phyloP scores from a whole-genome alignment of 2,888 invertebrate species.

The Pilophorus perplexus region DNA sequence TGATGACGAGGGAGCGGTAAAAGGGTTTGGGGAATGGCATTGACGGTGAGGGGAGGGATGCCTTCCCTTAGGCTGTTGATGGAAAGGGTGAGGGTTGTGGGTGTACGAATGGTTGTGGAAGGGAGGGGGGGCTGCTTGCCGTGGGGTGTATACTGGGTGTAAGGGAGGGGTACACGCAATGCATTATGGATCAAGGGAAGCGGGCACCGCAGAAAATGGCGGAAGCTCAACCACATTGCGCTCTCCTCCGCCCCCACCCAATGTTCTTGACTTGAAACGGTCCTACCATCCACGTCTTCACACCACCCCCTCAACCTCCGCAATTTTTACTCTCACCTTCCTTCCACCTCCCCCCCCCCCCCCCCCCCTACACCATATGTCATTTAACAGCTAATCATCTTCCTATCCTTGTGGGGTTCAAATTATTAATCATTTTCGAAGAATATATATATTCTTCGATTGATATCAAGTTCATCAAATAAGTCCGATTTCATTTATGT shows the following conservation, averaged over 20 bases:
- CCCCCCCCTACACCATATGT: too few relatives aligned
- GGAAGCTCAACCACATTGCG: conserved; percentile 37
- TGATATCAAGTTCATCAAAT: too few relatives aligned
- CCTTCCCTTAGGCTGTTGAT: not conserved
- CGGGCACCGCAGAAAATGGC: conserved; percentile 39
- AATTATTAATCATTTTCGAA: too few relatives aligned
- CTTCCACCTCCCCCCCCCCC: conserved; percentile 23
- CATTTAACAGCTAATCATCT: too few relatives aligned
- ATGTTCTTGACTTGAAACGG: too few relatives aligned
- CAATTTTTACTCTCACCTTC: too few relatives aligned
- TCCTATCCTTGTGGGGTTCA: too few relatives aligned
- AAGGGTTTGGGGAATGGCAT: too few relatives aligned
- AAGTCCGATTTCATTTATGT: too few relatives aligned
- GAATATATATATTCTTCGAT: too few relatives aligned
- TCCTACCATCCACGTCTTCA: not conserved
- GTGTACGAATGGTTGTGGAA: not conserved
- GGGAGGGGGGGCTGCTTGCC: not conserved
- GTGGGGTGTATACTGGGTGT: not conserved
- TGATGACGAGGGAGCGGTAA: too few relatives aligned
- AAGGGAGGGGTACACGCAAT: conserved; percentile 16
- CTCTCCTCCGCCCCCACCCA: not conserved
- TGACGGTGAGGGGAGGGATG: conserved; percentile 18
- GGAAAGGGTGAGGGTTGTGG: not conserved
- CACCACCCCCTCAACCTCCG: too few relatives aligned
- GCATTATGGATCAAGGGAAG: conserved; percentile 34